Percentiles rank a stretch among this genome's conserved stretches.
phyloP scores from a whole-genome alignment of 2,113 vertebrate species.

The Microcebus griseorufus region DNA sequence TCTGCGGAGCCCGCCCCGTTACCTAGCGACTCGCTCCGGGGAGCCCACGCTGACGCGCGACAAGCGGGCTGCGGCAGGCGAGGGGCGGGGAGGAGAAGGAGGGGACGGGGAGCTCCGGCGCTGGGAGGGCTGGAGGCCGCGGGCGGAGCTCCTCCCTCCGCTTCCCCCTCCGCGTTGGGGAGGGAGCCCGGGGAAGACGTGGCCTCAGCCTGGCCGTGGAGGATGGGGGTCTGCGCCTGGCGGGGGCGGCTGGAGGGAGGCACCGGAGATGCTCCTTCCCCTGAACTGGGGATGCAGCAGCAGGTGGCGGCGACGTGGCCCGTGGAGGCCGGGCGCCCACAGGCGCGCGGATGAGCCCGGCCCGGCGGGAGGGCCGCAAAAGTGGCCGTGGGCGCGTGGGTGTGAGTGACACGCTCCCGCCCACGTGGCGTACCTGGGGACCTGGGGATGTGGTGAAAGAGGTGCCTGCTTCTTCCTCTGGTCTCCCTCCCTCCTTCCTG shows the following conservation, averaged over 20 bases:
- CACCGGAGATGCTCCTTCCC: background rate
- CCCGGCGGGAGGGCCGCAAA: background rate
- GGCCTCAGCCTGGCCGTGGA: background rate
- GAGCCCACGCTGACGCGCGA: conserved; percentile 84
- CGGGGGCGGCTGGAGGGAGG: background rate
- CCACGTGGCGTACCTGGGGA: conserved; percentile 54
- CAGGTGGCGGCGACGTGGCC: conserved; percentile 70
- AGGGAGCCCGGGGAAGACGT: background rate
- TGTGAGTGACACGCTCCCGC: conserved; percentile 40
- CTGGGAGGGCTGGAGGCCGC: background rate
- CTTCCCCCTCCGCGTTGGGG: background rate
- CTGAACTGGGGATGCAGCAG: conserved; percentile 6
- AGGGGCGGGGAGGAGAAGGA: background rate
- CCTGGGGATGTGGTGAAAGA: background rate
- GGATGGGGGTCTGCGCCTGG: background rate
- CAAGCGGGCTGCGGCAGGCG: conserved; percentile 70
- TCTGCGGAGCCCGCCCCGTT: conserved; percentile 88
- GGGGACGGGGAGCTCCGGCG: background rate
- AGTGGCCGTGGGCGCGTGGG: conserved; percentile 22
- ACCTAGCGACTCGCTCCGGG: conserved; percentile 93
- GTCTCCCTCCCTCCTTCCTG: background rate
- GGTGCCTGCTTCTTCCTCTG: background rate
- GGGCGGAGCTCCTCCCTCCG: conserved; percentile 1
- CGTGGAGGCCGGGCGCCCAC: background rate
- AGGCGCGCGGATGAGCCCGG: background rate